Evolutionary conservation across 2,797 vertebrate genomes (phyloP).

Genomic region (Peromyscus nudipes): DNA sequence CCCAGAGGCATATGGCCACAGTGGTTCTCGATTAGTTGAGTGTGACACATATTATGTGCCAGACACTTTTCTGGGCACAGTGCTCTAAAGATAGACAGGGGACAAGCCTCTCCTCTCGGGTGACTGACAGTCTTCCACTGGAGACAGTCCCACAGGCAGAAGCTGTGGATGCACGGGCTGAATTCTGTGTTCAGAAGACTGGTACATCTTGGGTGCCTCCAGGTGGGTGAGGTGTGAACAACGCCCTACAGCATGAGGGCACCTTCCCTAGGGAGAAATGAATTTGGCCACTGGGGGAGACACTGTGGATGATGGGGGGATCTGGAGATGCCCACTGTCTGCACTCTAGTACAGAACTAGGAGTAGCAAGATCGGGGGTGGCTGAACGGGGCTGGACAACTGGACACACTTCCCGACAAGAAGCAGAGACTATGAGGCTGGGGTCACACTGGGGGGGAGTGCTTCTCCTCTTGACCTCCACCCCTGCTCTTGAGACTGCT

Average conservation of each 20-base stretch:
- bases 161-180: not conserved
- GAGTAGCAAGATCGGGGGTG: not conserved
- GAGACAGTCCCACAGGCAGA: not conserved
- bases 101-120: accelerated
- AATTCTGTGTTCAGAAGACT: not conserved
- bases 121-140: not conserved
- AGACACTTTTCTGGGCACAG: not conserved
- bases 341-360: not conserved
- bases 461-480: not conserved
- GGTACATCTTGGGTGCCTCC: not conserved
- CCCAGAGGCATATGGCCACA: not conserved
- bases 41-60: too few relatives aligned
- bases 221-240: not conserved
- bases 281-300: accelerated
- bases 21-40: not conserved
- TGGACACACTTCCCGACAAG: not conserved
- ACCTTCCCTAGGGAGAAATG: not conserved
- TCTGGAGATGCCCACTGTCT: not conserved
- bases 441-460: not conserved
- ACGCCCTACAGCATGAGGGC: too few relatives aligned
- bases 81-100: not conserved
- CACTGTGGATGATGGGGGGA: accelerated
- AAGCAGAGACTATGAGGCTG: not conserved
- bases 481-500: not conserved
- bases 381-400: not conserved